Evolutionary conservation across 2,797 vertebrate species (phyloP).

Genomic region (Cossypha polioptera): DNA sequence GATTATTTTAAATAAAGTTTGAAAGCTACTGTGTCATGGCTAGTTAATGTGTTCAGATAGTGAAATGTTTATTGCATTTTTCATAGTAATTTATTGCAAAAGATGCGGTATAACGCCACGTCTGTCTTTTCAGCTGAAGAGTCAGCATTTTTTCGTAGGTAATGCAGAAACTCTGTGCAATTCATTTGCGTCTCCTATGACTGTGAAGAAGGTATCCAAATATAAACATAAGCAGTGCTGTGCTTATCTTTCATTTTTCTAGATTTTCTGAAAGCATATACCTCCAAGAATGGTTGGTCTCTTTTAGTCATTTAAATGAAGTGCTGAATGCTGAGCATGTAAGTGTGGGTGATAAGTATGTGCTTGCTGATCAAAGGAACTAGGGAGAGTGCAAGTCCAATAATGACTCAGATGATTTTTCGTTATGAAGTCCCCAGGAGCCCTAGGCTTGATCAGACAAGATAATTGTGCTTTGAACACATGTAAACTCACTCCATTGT

Average conservation of each 20-base stretch:
- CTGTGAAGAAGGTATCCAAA: not conserved
- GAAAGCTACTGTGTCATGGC: not conserved
- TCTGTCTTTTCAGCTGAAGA: not conserved
- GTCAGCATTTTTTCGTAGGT: not conserved
- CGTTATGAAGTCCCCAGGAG: not conserved
- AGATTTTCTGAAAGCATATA: constrained; percentile 3
- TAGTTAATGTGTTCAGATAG: not conserved
- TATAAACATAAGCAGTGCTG: not conserved
- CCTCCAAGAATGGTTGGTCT: not conserved
- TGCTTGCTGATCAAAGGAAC: constrained; percentile 57
- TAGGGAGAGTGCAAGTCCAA: not conserved
- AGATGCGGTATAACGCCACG: not conserved
- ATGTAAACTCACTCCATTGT: not conserved
- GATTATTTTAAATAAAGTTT: not conserved
- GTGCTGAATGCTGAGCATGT: constrained; percentile 20
- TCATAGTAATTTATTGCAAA: not conserved
- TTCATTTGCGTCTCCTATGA: not conserved
- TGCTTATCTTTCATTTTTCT: constrained; percentile 29
- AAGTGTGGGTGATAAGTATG: constrained; percentile 38
- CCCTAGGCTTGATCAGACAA: not conserved
- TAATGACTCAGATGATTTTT: constrained; percentile 16
- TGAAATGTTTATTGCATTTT: not conserved
- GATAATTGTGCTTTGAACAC: constrained; percentile 52
- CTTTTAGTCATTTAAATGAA: constrained; percentile 41
- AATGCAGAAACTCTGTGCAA: not conserved